These are phyloP conservation scores for Pollenia angustigena DNA, from an alignment of 2,888 invertebrate genomes.

Conservation along the genomic window DNA sequence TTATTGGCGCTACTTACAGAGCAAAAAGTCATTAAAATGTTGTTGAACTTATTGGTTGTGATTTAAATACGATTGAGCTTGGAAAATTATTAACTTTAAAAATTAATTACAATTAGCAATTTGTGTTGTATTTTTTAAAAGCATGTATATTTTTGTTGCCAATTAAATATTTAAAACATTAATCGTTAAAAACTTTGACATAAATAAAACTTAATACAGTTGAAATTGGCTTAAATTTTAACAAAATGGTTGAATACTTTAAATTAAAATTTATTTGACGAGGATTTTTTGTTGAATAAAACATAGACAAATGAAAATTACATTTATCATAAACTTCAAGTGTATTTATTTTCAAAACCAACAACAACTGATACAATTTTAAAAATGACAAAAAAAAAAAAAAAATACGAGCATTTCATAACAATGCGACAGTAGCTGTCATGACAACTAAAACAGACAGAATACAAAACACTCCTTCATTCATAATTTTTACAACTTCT, in stretches of 20 bases:
- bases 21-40: no score
- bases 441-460: background rate
- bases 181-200: background rate
- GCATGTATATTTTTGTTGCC: background rate
- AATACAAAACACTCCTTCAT: no score
- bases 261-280: no score
- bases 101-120: background rate
- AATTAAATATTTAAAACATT: background rate
- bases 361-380: conserved; percentile 34
- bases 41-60: conserved; percentile 20
- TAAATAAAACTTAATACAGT: no score
- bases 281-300: no score
- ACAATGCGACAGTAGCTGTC: conserved; percentile 3
- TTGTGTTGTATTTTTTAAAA: background rate
- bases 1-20: conserved; percentile 3
- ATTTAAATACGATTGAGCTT: conserved; percentile 59
- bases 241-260: no score
- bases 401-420: conserved; percentile 37
- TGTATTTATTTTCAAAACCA: conserved; percentile 52
- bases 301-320: background rate
- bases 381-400: conserved; percentile 15
- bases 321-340: conserved; percentile 31
- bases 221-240: no score
- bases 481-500: no score
- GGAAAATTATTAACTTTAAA: conserved; percentile 58